Conservation (phyloP, 2,888 invertebrate genomes). For the Napeogenes inachia region DNA sequence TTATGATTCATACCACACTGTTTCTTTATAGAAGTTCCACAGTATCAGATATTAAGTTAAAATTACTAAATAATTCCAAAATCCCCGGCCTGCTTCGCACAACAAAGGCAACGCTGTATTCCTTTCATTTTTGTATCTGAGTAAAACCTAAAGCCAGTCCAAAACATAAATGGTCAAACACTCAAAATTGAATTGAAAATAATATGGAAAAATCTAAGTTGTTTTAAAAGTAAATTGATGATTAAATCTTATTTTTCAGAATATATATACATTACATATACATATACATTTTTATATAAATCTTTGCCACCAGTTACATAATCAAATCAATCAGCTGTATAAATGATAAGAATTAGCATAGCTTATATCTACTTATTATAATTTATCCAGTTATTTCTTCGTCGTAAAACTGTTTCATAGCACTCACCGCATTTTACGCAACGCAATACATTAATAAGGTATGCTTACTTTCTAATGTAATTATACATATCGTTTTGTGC, state of each 20-base stretch:
- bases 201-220: too few relatives aligned
- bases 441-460: slow-evolving; percentile 36
- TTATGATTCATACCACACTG: slow-evolving; percentile 57
- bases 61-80: slow-evolving; percentile 25
- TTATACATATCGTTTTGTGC: slow-evolving; percentile 37
- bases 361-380: neutral
- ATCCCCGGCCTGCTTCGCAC: slow-evolving; percentile 27
- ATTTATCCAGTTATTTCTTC: too few relatives aligned
- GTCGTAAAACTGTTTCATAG: neutral
- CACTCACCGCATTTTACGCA: slow-evolving; percentile 1
- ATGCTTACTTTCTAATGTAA: slow-evolving; percentile 46
- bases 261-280: too few relatives aligned
- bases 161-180: too few relatives aligned
- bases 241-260: too few relatives aligned
- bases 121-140: neutral
- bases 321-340: too few relatives aligned
- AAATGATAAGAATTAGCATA: too few relatives aligned
- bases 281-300: too few relatives aligned
- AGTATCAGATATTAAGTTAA: slow-evolving; percentile 31
- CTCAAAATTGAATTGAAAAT: too few relatives aligned
- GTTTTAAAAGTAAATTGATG: too few relatives aligned
- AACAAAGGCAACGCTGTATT: slow-evolving; percentile 35
- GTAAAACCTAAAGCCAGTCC: too few relatives aligned
- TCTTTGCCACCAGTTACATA: too few relatives aligned
- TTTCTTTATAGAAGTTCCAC: slow-evolving; percentile 31